phyloP scores from a whole-genome alignment of 2,888 invertebrate species.

The Cephus spinipes region DNA sequence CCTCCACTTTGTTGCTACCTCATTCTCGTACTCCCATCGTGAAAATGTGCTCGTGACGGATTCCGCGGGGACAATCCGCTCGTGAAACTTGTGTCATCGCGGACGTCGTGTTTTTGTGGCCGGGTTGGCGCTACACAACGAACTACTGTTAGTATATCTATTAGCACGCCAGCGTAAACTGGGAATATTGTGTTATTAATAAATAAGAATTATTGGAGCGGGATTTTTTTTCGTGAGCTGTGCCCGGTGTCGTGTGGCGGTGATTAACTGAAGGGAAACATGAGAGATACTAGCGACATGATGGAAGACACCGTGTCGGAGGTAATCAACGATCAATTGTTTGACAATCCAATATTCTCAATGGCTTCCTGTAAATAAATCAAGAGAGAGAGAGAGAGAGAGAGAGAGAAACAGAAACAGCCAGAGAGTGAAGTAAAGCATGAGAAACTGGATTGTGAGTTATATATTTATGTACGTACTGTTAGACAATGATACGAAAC shows the following conservation, averaged over 20 bases:
- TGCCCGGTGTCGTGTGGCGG: not conserved
- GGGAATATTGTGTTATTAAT: not conserved
- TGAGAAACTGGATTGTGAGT: not conserved
- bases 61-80: constrained; percentile 1
- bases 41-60: constrained; percentile 23
- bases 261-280: constrained; percentile 27
- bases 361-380: not conserved
- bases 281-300: constrained; percentile 58
- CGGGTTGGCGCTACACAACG: not conserved
- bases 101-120: not conserved
- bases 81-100: not conserved
- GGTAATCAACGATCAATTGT: constrained; percentile 34
- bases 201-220: not conserved
- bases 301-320: constrained; percentile 60
- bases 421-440: not conserved
- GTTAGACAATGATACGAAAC: not conserved
- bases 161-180: not conserved
- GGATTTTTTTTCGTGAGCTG: not conserved
- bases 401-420: no score
- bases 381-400: not conserved
- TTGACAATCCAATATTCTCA: not conserved
- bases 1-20: not conserved
- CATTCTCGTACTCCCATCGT: not conserved
- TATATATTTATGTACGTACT: not conserved
- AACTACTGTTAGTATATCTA: not conserved